A percentile compares a stretch with the other conserved stretches of the same genome.
Conservation (phyloP, 2,797 vertebrate species). For the Limosa lapponica region DNA sequence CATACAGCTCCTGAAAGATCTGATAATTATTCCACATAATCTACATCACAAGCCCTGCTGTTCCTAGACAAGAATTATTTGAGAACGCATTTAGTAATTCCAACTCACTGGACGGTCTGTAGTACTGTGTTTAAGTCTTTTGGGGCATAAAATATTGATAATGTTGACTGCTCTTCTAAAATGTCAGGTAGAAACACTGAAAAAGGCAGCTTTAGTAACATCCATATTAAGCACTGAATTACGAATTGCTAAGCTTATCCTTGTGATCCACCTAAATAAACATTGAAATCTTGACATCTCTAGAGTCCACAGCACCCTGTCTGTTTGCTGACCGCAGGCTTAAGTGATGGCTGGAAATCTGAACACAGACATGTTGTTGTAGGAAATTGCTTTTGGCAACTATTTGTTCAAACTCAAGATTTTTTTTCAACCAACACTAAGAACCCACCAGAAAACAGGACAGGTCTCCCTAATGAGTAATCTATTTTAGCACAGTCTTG, state of each 20-base stretch:
- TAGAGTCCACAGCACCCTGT: conserved; percentile 75
- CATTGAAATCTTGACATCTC: conserved; percentile 72
- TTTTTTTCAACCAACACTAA: conserved; percentile 89
- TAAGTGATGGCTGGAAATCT: conserved; percentile 85
- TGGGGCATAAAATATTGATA: not conserved
- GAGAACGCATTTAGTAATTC: not conserved
- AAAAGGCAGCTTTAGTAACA: conserved; percentile 51
- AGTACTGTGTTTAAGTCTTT: not conserved
- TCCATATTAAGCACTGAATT: conserved; percentile 13
- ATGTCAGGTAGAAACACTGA: not conserved
- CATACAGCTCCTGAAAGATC: not conserved
- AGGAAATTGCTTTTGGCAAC: conserved; percentile 99
- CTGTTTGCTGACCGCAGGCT: conserved; percentile 84
- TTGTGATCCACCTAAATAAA: conserved; percentile 66
- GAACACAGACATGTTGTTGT: conserved; percentile 92
- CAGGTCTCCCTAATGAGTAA: conserved; percentile 99
- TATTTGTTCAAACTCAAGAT: conserved; percentile 97
- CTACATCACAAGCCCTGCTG: not conserved
- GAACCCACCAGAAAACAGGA: conserved; percentile 98
- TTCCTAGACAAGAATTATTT: not conserved
- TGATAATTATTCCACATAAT: not conserved
- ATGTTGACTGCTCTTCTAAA: conserved; percentile 2
- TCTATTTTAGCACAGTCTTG: conserved; percentile 99
- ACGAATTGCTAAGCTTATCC: conserved; percentile 27
- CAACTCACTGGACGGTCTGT: not conserved